A percentile compares a stretch with the other conserved stretches of the same genome.
Conservation (phyloP, 2,888 invertebrate species). For the Emmelina monodactyla region DNA sequence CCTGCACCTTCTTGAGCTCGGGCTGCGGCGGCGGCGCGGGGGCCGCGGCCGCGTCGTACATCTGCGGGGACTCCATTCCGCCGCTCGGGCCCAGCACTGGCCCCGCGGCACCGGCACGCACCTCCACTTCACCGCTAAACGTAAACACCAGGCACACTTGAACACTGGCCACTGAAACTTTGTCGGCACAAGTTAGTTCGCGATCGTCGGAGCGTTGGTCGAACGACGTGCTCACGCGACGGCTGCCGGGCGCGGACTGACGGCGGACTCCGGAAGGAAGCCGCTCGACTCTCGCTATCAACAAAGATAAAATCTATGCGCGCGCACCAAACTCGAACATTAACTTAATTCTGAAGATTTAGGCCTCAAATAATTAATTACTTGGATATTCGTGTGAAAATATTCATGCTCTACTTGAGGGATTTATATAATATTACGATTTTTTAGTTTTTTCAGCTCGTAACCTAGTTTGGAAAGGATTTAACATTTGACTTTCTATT, state of each 20-base stretch:
- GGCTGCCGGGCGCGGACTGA: slow-evolving; percentile 46
- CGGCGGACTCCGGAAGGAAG: slow-evolving; percentile 53
- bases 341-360: no score
- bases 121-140: slow-evolving; percentile 63
- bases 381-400: no score
- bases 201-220: slow-evolving; percentile 14
- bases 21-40: slow-evolving; percentile 71
- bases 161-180: slow-evolving; percentile 47
- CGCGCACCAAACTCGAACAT: no score
- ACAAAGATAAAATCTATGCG: not conserved
- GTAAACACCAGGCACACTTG: slow-evolving; percentile 56
- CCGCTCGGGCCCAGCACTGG: slow-evolving; percentile 53
- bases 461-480: no score
- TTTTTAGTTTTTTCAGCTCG: no score
- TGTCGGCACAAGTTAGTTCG: slow-evolving; percentile 19
- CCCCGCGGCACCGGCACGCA: slow-evolving; percentile 55
- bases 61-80: slow-evolving; percentile 85
- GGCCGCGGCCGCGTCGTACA: slow-evolving; percentile 78
- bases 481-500: no score
- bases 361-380: no score
- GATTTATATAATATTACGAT: no score
- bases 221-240: slow-evolving; percentile 35
- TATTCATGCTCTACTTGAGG: no score
- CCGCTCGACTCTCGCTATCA: slow-evolving; percentile 16
- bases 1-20: slow-evolving; percentile 63